Evolutionary conservation across 2,888 invertebrate genomes (phyloP), one percentile per base, ranked within the genome.

Genomic region (Eupithecia centaureata): DNA sequence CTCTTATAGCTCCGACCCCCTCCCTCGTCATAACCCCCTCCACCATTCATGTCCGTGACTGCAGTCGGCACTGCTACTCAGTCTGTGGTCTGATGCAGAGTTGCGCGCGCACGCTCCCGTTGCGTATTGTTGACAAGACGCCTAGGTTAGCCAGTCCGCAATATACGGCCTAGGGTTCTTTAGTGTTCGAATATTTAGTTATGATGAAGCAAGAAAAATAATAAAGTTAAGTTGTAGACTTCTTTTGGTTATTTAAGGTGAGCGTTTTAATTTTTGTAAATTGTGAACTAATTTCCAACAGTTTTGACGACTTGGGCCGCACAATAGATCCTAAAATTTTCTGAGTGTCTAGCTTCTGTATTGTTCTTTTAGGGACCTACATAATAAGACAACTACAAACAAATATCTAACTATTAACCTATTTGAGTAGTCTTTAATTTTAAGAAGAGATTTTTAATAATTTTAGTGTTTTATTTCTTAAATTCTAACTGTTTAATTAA

Each of bases 71-170:
- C 57, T 57, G 32, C 18, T 22, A 12, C 10, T 1, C 22, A 5
- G 12, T 30, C 32, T 33, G 57, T 57, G 32, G 57, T 74, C 70
- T 79, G 78, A 74, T 82, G 84, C 82, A 82, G 77, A 79, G 77
- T 67, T 78, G 81, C 80, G 81, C 78, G 79, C 81, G 79, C 78
- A 79, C 10, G 27, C 59, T 61, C 5, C 33, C 65, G 59, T 28
- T 72, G 77, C 75, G 72, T 73, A 71, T 76, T 77, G 76, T 72
- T 72, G 70, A 71, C 75, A 77, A 67, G 38, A 58, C 35, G 63
- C 56, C 28, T 30, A 61, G 35, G n/a, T n/a, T 59, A 15, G 56
- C 25, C 35, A 38, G 38, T 61, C 66, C 61, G 60, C 63, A 60
- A 42, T 35, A 38, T 58, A 33, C 15, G 27, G 22, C 13, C 12